Conservation (phyloP, 92 coral and sea anemone species). For the Zoanthus sansibaricus region DNA sequence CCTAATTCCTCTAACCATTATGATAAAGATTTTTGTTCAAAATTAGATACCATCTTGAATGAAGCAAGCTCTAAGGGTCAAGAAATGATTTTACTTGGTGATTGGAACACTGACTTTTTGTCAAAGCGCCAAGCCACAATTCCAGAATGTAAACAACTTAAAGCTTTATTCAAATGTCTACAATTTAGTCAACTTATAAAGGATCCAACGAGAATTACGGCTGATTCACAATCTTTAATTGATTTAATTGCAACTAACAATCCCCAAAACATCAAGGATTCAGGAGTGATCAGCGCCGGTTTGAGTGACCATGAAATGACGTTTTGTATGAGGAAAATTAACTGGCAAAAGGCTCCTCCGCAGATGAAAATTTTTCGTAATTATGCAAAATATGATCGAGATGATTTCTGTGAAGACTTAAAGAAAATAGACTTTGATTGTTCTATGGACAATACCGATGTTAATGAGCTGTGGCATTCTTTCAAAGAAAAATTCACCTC, state of each 20-base stretch:
- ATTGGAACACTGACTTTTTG: constrained; percentile 58
- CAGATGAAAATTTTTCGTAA: constrained; percentile 37
- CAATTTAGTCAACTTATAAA: constrained; percentile 23
- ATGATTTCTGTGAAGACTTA: constrained; percentile 30
- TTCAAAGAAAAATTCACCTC: constrained; percentile 20
- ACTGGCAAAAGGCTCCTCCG: constrained; percentile 55
- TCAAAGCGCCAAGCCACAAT: constrained; percentile 16
- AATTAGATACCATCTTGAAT: constrained; percentile 49
- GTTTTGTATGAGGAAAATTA: constrained; percentile 36
- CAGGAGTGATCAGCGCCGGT: constrained; percentile 43
- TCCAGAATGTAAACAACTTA: constrained; percentile 40
- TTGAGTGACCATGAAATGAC: constrained; percentile 43
- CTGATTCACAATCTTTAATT: constrained; percentile 19
- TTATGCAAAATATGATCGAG: constrained; percentile 55
- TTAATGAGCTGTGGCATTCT: constrained; percentile 31
- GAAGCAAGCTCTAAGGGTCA: constrained; percentile 33
- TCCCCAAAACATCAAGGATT: constrained; percentile 40
- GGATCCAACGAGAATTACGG: constrained; percentile 18
- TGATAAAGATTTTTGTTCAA: constrained; percentile 61
- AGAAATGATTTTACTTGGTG: constrained; percentile 56
- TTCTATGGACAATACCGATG: constrained; percentile 6
- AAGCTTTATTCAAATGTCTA: constrained; percentile 15
- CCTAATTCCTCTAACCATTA: constrained; percentile 53
- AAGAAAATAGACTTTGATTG: constrained; percentile 31
- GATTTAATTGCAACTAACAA: constrained; percentile 32